These are phyloP conservation scores for Kryptolebias ocellatus DNA, from an alignment of 2,797 vertebrate genomes.

Conservation along the genomic window DNA sequence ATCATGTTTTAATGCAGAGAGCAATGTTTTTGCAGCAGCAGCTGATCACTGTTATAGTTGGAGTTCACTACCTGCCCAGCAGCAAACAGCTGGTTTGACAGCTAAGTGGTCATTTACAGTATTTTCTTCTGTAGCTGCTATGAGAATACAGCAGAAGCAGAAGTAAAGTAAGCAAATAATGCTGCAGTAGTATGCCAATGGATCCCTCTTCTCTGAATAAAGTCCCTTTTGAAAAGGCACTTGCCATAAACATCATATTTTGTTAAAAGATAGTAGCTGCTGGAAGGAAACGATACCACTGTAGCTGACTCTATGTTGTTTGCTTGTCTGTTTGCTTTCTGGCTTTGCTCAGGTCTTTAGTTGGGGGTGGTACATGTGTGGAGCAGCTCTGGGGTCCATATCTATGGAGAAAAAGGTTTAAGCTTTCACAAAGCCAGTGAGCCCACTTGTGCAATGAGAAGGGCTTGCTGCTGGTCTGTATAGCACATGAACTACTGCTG, in stretches of 20 bases:
- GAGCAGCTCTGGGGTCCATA: slow-evolving; percentile 12
- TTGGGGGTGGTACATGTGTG: neutral
- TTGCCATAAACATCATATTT: neutral
- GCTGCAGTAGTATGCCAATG: neutral
- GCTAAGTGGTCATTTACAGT: neutral
- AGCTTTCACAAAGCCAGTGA: slow-evolving; percentile 32
- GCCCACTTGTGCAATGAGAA: slow-evolving; percentile 33
- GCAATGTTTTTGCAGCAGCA: neutral
- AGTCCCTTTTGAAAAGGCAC: neutral
- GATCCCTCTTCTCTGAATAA: neutral
- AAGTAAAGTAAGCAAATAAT: neutral
- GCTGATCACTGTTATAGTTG: neutral
- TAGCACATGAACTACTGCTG: slow-evolving; percentile 25
- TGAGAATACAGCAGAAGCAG: neutral
- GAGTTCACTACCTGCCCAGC: neutral
- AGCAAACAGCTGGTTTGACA: slow-evolving; percentile 9
- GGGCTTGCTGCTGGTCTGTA: slow-evolving; percentile 16
- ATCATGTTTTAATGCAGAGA: slow-evolving; percentile 11
- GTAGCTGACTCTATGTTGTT: neutral
- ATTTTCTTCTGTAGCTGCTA: neutral
- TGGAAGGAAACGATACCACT: neutral
- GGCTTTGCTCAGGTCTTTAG: slow-evolving; percentile 2
- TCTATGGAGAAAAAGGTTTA: slow-evolving; percentile 16
- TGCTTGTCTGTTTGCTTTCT: slow-evolving; percentile 7
- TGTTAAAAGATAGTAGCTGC: neutral